Percentiles rank a stretch among this genome's conserved stretches.
These are phyloP conservation scores for Blomia tropicalis DNA, from an alignment of 2,888 invertebrate species.

Conservation along the genomic window DNA sequence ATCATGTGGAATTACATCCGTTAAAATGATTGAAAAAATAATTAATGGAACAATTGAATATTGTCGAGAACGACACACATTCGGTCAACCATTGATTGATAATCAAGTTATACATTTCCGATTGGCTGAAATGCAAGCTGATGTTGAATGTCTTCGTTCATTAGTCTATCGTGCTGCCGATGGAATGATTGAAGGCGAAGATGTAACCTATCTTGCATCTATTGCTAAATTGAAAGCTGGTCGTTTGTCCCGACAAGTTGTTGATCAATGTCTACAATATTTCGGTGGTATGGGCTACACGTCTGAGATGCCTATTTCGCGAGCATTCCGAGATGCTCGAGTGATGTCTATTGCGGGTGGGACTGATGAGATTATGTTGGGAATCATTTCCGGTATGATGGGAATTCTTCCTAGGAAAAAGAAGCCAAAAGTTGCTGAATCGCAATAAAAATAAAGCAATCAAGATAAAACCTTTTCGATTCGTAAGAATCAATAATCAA, in stretches of 20 bases:
- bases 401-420: slow-evolving; percentile 36
- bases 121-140: slow-evolving; percentile 43
- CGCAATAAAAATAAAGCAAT: too few relatives aligned
- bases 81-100: slow-evolving; percentile 39
- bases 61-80: slow-evolving; percentile 38
- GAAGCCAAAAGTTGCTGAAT: slow-evolving; percentile 21
- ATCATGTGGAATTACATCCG: too few relatives aligned
- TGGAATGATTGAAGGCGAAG: slow-evolving; percentile 36
- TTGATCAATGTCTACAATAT: slow-evolving; percentile 43
- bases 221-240: slow-evolving; percentile 44
- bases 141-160: slow-evolving; percentile 40
- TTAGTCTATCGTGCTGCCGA: slow-evolving; percentile 38
- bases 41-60: slow-evolving; percentile 41
- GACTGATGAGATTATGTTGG: slow-evolving; percentile 44
- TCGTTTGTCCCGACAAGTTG: slow-evolving; percentile 37
- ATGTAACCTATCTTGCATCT: slow-evolving; percentile 42
- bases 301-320: slow-evolving; percentile 36
- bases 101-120: slow-evolving; percentile 40
- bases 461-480: too few relatives aligned
- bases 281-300: slow-evolving; percentile 46
- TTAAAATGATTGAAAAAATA: slow-evolving; percentile 36
- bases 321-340: slow-evolving; percentile 38
- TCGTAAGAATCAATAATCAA: too few relatives aligned
- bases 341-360: slow-evolving; percentile 44
- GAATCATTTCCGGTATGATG: slow-evolving; percentile 43